A percentile compares a stretch with the other conserved stretches of the same genome.
These are phyloP conservation scores for Panopea generosa DNA, from an alignment of 2,888 invertebrate genomes.

Conservation along the genomic window DNA sequence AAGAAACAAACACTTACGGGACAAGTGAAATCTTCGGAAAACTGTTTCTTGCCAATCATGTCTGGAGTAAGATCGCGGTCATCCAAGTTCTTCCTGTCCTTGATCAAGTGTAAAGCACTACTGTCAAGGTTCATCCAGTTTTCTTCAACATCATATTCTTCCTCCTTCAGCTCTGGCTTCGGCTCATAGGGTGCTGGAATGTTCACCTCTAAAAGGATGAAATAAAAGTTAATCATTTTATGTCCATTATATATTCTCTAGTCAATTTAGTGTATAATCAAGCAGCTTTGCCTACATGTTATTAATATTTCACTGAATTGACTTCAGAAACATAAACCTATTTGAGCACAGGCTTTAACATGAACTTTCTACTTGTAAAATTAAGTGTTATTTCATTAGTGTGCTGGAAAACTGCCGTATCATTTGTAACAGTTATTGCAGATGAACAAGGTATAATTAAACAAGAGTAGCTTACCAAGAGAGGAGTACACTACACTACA, in stretches of 20 bases:
- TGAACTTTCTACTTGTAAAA: no score
- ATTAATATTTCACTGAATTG: no score
- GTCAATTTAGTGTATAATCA: no score
- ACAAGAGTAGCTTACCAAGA: no score
- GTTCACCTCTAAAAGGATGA: conserved; percentile 31
- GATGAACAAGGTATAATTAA: no score
- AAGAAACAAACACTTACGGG: conserved; percentile 38
- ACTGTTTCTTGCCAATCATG: conserved; percentile 58
- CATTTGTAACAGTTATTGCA: no score
- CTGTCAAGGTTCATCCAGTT: conserved; percentile 45
- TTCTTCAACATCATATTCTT: conserved; percentile 9
- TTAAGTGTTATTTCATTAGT: no score
- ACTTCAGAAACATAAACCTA: no score
- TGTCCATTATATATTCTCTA: background rate
- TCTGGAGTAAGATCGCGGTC: conserved; percentile 50
- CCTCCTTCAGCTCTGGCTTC: background rate
- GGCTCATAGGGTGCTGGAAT: conserved; percentile 35
- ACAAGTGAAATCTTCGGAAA: conserved; percentile 52
- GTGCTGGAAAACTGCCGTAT: no score
- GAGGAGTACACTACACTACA: no score
- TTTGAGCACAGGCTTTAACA: no score
- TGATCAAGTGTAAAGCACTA: conserved; percentile 15
- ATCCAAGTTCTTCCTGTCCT: conserved; percentile 9
- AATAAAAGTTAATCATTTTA: background rate
- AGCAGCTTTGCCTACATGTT: no score